A percentile compares a stretch with the other conserved stretches of the same genome.
These are phyloP conservation scores for Drosophila buzzatii DNA, from an alignment of 2,888 invertebrate species.

Conservation along the genomic window DNA sequence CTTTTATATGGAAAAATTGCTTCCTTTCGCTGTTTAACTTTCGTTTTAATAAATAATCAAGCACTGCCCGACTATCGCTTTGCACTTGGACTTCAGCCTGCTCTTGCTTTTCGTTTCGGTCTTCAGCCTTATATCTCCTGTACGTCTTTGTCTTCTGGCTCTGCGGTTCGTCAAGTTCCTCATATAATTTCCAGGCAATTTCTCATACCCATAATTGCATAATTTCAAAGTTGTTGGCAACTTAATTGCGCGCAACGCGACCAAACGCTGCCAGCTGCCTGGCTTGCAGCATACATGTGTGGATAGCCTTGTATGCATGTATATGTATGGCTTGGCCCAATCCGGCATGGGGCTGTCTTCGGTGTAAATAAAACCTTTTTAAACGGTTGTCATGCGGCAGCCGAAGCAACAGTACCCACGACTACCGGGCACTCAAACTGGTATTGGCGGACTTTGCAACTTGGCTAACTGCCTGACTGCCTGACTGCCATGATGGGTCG, in stretches of 20 bases:
- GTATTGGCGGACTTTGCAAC: conserved; percentile 23
- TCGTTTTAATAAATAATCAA: conserved; percentile 80
- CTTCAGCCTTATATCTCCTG: conserved; percentile 19
- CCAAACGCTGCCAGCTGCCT: conserved; percentile 52
- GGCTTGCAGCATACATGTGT: conserved; percentile 1
- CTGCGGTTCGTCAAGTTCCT: conserved; percentile 76
- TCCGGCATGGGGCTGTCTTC: conserved; percentile 49
- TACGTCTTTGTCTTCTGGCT: conserved; percentile 34
- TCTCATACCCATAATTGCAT: conserved; percentile 84
- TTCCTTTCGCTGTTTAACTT: conserved; percentile 80
- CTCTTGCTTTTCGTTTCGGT: conserved; percentile 3
- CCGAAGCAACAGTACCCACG: conserved; percentile 38
- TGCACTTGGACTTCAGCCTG: conserved; percentile 28
- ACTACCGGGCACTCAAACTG: conserved; percentile 47
- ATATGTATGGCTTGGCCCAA: conserved; percentile 18
- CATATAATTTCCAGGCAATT: conserved; percentile 83
- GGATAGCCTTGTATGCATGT: background rate
- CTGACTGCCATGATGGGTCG: conserved; percentile 24
- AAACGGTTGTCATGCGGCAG: conserved; percentile 82
- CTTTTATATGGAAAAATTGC: conserved; percentile 75
- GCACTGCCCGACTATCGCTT: conserved; percentile 61
- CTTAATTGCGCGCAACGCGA: conserved; percentile 82
- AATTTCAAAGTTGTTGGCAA: conserved; percentile 85
- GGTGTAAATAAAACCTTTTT: conserved; percentile 82
- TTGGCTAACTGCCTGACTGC: conserved; percentile 59